Conservation (phyloP, 1,140 invertebrate genomes). For the Trichonephila clavata region DNA sequence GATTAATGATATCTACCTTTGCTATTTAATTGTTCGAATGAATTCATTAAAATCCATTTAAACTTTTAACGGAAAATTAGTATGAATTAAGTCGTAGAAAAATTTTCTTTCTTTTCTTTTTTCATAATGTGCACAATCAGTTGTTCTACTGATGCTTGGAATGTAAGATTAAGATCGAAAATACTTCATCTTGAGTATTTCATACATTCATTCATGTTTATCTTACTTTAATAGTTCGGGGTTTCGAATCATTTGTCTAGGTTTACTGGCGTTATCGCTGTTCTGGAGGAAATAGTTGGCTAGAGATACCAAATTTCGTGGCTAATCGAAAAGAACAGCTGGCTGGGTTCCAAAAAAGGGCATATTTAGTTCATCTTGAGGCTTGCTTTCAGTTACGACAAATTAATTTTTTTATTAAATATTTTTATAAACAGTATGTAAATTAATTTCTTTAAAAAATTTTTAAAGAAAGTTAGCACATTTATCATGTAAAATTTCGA, state of each 20-base stretch:
- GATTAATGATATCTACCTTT: not conserved
- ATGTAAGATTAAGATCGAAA: not conserved
- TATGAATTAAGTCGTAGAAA: not conserved
- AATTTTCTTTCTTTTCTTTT: not conserved
- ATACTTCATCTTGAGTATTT: not conserved
- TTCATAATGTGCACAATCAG: not conserved
- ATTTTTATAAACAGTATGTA: not conserved
- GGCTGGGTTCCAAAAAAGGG: not conserved
- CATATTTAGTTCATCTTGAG: not conserved
- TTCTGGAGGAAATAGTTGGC: not conserved
- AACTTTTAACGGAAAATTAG: not conserved
- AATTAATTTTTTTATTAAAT: not conserved
- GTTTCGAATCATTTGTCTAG: not conserved
- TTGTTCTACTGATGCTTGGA: not conserved
- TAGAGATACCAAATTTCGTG: not conserved
- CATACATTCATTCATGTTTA: constrained; percentile 33
- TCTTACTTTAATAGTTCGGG: not conserved
- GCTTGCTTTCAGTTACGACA: not conserved
- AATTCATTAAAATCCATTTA: not conserved
- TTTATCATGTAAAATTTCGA: no score
- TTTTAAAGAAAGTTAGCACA: not conserved
- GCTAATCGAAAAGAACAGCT: constrained; percentile 36
- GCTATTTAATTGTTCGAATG: not conserved
- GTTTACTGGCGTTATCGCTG: constrained; percentile 29
- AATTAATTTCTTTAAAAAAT: not conserved